These are phyloP conservation scores for Procambarus virginalis DNA, from an alignment of 1,140 invertebrate species.

Conservation along the genomic window DNA sequence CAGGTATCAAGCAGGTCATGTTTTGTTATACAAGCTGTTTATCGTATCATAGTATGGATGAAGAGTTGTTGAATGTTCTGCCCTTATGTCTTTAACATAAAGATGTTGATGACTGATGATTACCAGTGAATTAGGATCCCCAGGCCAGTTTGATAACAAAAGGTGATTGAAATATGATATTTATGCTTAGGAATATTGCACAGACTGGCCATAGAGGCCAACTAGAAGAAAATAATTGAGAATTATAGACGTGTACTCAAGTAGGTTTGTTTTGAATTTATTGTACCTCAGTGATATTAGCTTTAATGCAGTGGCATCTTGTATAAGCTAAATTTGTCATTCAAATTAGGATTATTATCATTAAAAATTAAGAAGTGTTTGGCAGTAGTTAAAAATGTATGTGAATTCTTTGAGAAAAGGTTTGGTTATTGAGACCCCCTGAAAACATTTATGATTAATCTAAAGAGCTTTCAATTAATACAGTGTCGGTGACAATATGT, in stretches of 20 bases:
- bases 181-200: no score
- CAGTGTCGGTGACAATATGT: not conserved
- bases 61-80: slow-evolving; percentile 61
- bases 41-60: slow-evolving; percentile 50
- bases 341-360: not conserved
- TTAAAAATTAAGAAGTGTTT: not conserved
- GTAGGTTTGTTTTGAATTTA: no score
- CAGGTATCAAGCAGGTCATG: slow-evolving; percentile 2
- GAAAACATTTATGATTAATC: no score
- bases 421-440: not conserved
- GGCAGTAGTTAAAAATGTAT: not conserved
- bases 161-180: no score
- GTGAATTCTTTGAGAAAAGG: not conserved
- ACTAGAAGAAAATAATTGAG: no score
- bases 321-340: not conserved
- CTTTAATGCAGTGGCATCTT: not conserved
- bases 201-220: no score
- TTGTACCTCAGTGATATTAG: not conserved
- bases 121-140: not conserved
- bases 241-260: not conserved
- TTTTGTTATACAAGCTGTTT: slow-evolving; percentile 61
- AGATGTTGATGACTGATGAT: slow-evolving; percentile 23
- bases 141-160: not conserved
- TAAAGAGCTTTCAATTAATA: not conserved
- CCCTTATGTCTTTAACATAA: not conserved